phyloP scores from a whole-genome alignment of 2,113 vertebrate species.

The Ophiodon elongatus region DNA sequence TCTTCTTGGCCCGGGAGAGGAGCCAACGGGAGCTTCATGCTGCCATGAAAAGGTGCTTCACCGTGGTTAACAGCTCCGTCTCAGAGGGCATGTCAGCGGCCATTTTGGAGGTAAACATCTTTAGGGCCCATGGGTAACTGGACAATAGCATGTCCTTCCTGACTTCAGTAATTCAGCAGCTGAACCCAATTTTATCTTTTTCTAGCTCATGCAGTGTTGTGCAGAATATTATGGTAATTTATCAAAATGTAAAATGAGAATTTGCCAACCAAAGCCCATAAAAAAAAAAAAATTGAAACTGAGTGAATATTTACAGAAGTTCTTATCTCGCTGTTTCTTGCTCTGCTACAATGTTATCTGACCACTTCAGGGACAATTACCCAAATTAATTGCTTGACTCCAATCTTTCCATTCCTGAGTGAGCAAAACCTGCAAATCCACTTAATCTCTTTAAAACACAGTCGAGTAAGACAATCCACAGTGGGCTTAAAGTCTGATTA shows the following conservation, averaged over 20 bases:
- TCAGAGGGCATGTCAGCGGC: constrained; percentile 98
- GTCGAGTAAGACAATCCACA: constrained; percentile 75
- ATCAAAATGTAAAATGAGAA: background rate
- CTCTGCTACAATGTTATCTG: constrained; percentile 57
- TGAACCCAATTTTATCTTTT: background rate
- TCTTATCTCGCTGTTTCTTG: constrained; percentile 23
- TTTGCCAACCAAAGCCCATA: background rate
- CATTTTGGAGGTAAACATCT: constrained; percentile 91
- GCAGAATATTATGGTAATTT: constrained; percentile 3
- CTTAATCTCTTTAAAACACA: constrained; percentile 79
- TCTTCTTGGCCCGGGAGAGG: constrained; percentile 87
- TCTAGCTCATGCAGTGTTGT: background rate
- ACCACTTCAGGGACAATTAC: constrained; percentile 60
- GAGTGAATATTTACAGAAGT: constrained; percentile 29
- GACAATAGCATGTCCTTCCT: background rate
- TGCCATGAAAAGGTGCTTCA: constrained; percentile 85
- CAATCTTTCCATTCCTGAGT: constrained; percentile 61
- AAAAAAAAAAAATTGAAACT: background rate
- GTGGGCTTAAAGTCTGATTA: constrained; percentile 76
- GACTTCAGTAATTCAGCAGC: background rate
- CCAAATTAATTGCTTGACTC: constrained; percentile 65
- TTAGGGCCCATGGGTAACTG: constrained; percentile 25
- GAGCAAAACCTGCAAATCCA: constrained; percentile 72
- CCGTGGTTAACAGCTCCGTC: constrained; percentile 92
- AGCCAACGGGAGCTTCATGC: constrained; percentile 90